Base-by-base conservation (phyloP, 2,113 vertebrate species). In the Excalfactoria chinensis region DNA sequence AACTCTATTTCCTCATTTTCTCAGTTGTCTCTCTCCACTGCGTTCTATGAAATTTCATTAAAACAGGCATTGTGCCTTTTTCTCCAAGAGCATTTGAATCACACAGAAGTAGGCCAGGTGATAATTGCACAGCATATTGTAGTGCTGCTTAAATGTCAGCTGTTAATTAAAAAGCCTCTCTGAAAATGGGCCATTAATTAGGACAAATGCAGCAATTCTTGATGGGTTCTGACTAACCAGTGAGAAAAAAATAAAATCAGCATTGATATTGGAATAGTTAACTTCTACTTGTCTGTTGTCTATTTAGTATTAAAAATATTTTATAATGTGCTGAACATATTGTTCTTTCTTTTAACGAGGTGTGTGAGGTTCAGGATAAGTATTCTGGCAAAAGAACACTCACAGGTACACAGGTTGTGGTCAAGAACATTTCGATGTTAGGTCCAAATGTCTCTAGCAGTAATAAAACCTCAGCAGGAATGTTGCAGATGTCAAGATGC, bases 161-260 rank as follows among this genome's bases (percentile, higher is more conserved):
- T 93, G 86, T 94, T 96, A 97, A 93, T 96, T 95, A 96, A 93
- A 93, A 84, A 92, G 16, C 49, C 35, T 73, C 20, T 55, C 8
- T 88, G 80, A 92, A 96, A 94, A 77, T 37, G 43, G 92, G 79
- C 7, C 82, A 89, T 88, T 93, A 97, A 96, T 95, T 95, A 95
- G 96, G 85, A 44, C 79, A 71, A 48, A 74, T 40, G 40, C 23
- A 70, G 32, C 23, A 26, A 4, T 89, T 87, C 43, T 82, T 20
- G 51, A 49, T 76, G 59, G n/a, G 44, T 80, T 84, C 46, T 89
- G 25, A 70, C 63, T 56, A 83, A 43, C 7, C 37, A 34, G 25
- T 59, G 28, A 80, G 19, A 32, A 59, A 78, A 90, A 55, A 32
- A 32, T 41, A 41, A 26, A 25, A 59, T 91, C 56, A 86, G 34